Conservation (phyloP, 2,797 vertebrate species). For the Phataginus tricuspis region DNA sequence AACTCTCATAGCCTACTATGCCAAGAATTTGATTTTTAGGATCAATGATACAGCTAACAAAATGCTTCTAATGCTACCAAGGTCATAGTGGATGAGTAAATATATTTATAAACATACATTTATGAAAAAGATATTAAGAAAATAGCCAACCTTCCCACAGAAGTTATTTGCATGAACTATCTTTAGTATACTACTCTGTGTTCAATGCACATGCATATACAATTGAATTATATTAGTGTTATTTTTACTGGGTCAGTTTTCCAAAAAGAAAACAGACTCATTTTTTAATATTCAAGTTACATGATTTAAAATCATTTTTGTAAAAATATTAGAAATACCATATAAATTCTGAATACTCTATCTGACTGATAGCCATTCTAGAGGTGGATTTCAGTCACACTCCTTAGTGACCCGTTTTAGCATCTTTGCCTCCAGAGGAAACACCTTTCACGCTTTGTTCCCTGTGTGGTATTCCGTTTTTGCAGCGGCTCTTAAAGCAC, state of each 20-base stretch:
- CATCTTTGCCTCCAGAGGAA: constrained; percentile 47
- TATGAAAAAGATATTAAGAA: constrained; percentile 73
- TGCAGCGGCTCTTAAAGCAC: constrained; percentile 15
- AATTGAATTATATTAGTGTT: constrained; percentile 40
- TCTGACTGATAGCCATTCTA: constrained; percentile 57
- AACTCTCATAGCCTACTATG: constrained; percentile 46
- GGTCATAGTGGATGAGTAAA: constrained; percentile 52
- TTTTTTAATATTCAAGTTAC: constrained; percentile 56
- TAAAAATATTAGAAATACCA: constrained; percentile 72
- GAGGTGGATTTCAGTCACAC: constrained; percentile 30
- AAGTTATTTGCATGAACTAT: constrained; percentile 48
- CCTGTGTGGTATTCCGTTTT: constrained; percentile 4
- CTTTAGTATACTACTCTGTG: constrained; percentile 33
- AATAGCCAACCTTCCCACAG: constrained; percentile 70
- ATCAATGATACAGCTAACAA: constrained; percentile 62
- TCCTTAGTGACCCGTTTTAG: constrained; percentile 10
- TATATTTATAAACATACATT: constrained; percentile 69
- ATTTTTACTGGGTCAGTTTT: constrained; percentile 59
- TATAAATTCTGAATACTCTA: constrained; percentile 57
- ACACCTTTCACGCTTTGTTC: constrained; percentile 32
- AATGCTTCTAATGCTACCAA: constrained; percentile 54
- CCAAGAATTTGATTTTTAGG: constrained; percentile 75
- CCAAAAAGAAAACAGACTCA: constrained; percentile 72
- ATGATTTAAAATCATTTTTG: constrained; percentile 72
- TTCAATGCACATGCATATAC: constrained; percentile 60